phyloP scores from a whole-genome alignment of 2,888 invertebrate genomes.

The Phortica magna region DNA sequence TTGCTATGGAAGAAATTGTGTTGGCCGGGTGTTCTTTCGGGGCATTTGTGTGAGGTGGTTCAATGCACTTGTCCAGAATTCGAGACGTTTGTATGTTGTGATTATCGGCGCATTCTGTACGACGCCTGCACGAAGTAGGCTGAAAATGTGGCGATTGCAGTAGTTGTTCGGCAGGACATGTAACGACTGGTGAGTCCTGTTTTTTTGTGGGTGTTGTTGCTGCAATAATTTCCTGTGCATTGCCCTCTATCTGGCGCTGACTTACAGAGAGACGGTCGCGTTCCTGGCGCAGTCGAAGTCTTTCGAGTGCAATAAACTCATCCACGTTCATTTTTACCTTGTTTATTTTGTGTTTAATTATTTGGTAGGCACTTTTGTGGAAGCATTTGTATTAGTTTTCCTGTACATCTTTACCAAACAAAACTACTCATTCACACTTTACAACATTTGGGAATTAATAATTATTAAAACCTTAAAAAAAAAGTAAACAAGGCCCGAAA shows the following conservation, averaged over 20 bases:
- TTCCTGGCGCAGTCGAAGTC: slow-evolving; percentile 58
- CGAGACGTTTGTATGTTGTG: background rate
- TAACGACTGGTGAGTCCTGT: background rate
- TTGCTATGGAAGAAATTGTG: slow-evolving; percentile 58
- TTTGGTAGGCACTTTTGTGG: background rate
- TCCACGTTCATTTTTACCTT: slow-evolving; percentile 60
- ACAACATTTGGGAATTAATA: too few relatives aligned
- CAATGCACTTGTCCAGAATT: slow-evolving; percentile 50
- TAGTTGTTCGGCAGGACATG: slow-evolving; percentile 59
- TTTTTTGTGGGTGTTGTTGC: slow-evolving; percentile 17
- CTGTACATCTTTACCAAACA: too few relatives aligned
- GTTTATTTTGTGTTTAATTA: background rate
- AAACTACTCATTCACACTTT: too few relatives aligned
- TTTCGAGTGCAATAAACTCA: slow-evolving; percentile 62
- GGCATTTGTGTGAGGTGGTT: slow-evolving; percentile 41
- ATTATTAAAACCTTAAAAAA: too few relatives aligned
- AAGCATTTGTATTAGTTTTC: too few relatives aligned
- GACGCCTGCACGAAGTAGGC: slow-evolving; percentile 52
- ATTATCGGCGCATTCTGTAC: slow-evolving; percentile 8
- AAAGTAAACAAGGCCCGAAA: too few relatives aligned
- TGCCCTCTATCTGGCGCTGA: background rate
- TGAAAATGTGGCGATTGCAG: slow-evolving; percentile 49
- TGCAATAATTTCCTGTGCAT: slow-evolving; percentile 9
- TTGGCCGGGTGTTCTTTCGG: slow-evolving; percentile 27
- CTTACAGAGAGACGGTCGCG: slow-evolving; percentile 50